Percentiles rank a stretch among this genome's conserved stretches.
These are phyloP conservation scores for Harmothoe impar DNA, from an alignment of 2,888 invertebrate species.

Conservation along the genomic window DNA sequence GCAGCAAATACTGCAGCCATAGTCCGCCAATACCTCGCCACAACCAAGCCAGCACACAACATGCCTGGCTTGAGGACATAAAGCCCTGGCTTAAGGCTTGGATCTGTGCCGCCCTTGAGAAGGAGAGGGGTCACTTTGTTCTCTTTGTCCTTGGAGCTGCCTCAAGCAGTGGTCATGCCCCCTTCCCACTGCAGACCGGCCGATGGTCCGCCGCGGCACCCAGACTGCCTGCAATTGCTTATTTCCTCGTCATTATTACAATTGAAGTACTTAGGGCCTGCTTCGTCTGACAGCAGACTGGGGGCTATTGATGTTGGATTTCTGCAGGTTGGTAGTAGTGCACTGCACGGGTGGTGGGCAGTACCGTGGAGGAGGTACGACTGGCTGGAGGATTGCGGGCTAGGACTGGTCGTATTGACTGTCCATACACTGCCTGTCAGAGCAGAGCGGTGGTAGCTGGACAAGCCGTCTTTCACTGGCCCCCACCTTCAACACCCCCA, in stretches of 20 bases:
- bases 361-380: background rate
- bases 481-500: too few relatives aligned
- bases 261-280: background rate
- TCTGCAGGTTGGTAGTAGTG: background rate
- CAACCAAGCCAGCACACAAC: background rate
- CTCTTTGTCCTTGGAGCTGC: constrained; percentile 24
- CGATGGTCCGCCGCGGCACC: background rate
- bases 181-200: background rate
- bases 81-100: background rate
- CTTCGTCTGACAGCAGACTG: background rate
- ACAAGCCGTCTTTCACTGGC: background rate
- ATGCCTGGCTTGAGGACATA: background rate
- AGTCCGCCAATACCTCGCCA: background rate
- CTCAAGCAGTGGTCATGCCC: background rate
- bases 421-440: background rate
- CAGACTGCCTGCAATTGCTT: constrained; percentile 3
- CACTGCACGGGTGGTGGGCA: background rate
- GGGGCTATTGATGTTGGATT: background rate
- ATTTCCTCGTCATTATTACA: constrained; percentile 34
- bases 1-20: too few relatives aligned
- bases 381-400: background rate
- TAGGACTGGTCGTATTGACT: constrained; percentile 1
- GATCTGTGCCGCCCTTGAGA: constrained; percentile 9
- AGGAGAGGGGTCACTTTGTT: constrained; percentile 2
- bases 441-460: background rate